Conservation (phyloP, 2,888 invertebrate genomes). For the Mythimna ferrago region DNA sequence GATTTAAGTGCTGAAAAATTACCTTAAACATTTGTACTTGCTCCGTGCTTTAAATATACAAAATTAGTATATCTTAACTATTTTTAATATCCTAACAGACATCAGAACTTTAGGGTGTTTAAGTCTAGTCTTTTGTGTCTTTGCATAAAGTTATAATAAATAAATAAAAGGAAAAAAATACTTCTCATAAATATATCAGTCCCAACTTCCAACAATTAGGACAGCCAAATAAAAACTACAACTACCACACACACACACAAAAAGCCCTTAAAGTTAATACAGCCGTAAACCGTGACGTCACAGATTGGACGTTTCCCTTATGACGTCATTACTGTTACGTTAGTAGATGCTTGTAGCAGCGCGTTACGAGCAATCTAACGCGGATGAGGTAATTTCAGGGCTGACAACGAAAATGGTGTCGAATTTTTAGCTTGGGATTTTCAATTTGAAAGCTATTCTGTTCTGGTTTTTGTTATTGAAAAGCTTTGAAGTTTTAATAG, state of each 20-base stretch:
- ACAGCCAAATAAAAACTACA: slow-evolving; percentile 38
- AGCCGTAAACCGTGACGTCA: slow-evolving; percentile 59
- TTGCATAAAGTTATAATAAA: too few relatives aligned
- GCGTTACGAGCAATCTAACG: slow-evolving; percentile 66
- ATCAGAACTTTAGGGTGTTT: too few relatives aligned
- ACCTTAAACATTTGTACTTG: too few relatives aligned
- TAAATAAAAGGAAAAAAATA: too few relatives aligned
- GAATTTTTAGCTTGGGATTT: slow-evolving; percentile 48
- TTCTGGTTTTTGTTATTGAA: slow-evolving; percentile 28
- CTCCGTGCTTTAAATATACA: too few relatives aligned
- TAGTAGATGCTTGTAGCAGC: slow-evolving; percentile 62
- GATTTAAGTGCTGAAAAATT: too few relatives aligned
- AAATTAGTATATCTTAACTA: too few relatives aligned
- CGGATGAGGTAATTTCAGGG: slow-evolving; percentile 64
- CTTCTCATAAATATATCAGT: too few relatives aligned
- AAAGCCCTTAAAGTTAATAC: slow-evolving; percentile 52
- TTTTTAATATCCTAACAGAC: too few relatives aligned
- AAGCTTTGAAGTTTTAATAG: slow-evolving; percentile 16
- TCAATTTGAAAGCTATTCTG: slow-evolving; percentile 53
- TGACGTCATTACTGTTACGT: slow-evolving; percentile 67
- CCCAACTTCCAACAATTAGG: slow-evolving; percentile 12
- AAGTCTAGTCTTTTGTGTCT: too few relatives aligned
- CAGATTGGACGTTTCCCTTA: slow-evolving; percentile 65
- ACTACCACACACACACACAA: slow-evolving; percentile 49
- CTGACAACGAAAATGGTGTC: slow-evolving; percentile 51